A percentile compares a stretch with the other conserved stretches of the same genome.
Conservation (phyloP, 2,113 vertebrate species). For the Hippolais icterina region DNA sequence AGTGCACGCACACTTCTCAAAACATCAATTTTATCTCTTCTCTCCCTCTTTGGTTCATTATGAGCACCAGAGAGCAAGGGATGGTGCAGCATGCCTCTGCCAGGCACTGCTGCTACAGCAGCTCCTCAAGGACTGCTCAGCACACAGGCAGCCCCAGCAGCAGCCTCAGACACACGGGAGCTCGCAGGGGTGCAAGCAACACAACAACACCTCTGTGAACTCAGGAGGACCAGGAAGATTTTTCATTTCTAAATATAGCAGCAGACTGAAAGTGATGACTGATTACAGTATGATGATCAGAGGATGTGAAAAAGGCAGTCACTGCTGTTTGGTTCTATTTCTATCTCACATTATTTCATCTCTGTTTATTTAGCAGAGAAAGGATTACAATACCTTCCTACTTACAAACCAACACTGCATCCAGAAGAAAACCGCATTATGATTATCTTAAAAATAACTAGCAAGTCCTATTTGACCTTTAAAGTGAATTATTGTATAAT, state of each 20-base stretch:
- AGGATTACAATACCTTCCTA: slow-evolving; percentile 19
- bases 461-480: slow-evolving; percentile 22
- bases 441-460: slow-evolving; percentile 37
- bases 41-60: neutral
- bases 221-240: neutral
- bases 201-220: neutral
- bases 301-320: neutral
- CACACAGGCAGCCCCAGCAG: neutral
- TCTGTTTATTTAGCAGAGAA: slow-evolving; percentile 28
- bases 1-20: neutral
- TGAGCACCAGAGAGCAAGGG: neutral
- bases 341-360: neutral
- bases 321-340: slow-evolving; percentile 23
- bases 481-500: slow-evolving; percentile 17
- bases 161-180: neutral
- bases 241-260: slow-evolving; percentile 20
- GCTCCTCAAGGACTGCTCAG: neutral
- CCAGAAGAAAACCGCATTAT: neutral
- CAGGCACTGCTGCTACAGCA: neutral
- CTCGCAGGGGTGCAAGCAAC: neutral
- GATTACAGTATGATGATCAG: slow-evolving; percentile 7
- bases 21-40: neutral
- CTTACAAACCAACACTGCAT: neutral
- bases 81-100: neutral
- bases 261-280: slow-evolving; percentile 32